A percentile compares a stretch with the other conserved stretches of the same genome.
Conservation (phyloP, 1,140 invertebrate genomes). For the Brachionus rotundiformis region DNA sequence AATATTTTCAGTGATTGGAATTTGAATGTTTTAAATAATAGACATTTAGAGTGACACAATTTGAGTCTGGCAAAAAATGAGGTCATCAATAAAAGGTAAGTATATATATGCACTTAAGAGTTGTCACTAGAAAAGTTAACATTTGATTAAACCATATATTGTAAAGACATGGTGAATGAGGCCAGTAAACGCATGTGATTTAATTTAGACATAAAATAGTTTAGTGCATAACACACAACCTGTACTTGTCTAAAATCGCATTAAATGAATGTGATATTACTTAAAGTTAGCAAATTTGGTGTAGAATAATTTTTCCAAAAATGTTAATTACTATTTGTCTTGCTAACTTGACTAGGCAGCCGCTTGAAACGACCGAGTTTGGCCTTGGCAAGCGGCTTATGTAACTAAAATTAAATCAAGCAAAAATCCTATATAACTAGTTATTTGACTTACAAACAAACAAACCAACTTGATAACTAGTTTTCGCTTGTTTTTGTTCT, state of each 20-base stretch:
- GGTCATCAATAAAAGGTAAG: background rate
- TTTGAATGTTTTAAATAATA: background rate
- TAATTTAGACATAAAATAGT: background rate
- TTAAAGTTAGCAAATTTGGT: no score
- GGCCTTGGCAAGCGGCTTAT: slow-evolving; percentile 11
- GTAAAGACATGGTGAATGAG: background rate
- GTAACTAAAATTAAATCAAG: slow-evolving; percentile 27
- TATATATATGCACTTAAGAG: background rate
- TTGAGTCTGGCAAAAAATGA: background rate
- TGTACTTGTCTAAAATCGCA: background rate
- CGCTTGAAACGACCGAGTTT: background rate
- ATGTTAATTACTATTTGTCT: background rate
- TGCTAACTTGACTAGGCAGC: background rate
- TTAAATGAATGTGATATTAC: background rate
- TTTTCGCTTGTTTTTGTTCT: background rate
- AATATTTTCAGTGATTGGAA: background rate
- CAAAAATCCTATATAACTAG: slow-evolving; percentile 15
- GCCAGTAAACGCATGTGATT: slow-evolving; percentile 13
- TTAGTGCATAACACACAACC: slow-evolving; percentile 16
- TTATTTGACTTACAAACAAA: slow-evolving; percentile 31
- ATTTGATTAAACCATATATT: background rate
- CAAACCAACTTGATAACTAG: slow-evolving; percentile 42
- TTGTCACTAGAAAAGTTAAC: slow-evolving; percentile 8
- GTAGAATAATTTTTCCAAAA: background rate
- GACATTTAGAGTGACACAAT: background rate